Evolutionary conservation across 2,797 vertebrate species (phyloP), one percentile per base, ranked within the genome.

Genomic region (Clarias platycephalus): DNA sequence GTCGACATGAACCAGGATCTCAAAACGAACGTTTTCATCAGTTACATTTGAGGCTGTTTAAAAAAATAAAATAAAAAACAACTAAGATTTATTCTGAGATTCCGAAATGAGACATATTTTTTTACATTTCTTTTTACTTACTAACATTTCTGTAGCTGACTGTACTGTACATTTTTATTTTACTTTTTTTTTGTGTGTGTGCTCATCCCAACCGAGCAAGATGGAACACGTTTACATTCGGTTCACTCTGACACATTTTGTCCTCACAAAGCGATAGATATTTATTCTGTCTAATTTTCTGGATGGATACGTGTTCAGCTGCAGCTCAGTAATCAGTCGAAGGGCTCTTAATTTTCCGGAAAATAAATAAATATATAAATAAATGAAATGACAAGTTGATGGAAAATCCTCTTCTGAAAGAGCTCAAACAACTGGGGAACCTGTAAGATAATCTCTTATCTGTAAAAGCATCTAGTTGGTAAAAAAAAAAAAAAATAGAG

Each of bases 321-420:
- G 82, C n/a, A 66, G 60, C 53, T 80, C 62, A 68, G 58, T 68
- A 80, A 84, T 82, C 58, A 82, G 18, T 60, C 8, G 22, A 26
- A 72, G 64, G 5, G 24, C 37, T 84, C 28, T 71, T 74, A 72
- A 60, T 84, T 68, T 80, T 13, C 53, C 64, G 15, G 12, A 49
- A 49, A 49, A 49, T 49, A 49, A 49, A 49, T 49, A 49, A 49
- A 49, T 13, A 49, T 49, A 13, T 13, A 49, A 49, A 49, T 49
- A 49, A 49, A 2, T 49, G 44, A 82, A 31, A 66, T 22, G 57
- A 75, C 34, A 7, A 20, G 18, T 15, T 62, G 67, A 79, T 79
- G 13, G 60, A 88, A 84, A 80, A 13, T 3, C 37, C 4, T 60
- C 12, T 37, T 16, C 72, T 84, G 7, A 22, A 34, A 71, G 58